These are phyloP conservation scores for Microcebus ravelobensis DNA, from an alignment of 2,113 vertebrate genomes.

Conservation along the genomic window DNA sequence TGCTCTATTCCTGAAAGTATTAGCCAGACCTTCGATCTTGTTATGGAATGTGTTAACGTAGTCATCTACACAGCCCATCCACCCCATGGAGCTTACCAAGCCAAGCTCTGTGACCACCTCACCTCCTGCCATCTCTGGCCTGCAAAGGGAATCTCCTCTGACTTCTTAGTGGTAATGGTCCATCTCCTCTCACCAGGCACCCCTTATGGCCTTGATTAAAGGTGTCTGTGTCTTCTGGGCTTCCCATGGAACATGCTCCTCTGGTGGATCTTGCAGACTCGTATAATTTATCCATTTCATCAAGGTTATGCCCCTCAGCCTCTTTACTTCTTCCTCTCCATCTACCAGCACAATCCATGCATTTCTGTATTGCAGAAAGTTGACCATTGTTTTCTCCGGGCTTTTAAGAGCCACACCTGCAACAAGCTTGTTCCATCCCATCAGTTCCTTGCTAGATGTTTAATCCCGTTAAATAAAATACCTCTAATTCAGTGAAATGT, in stretches of 20 bases:
- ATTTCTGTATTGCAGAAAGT: neutral
- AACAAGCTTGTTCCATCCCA: neutral
- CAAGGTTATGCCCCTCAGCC: rapidly evolving
- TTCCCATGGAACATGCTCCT: neutral
- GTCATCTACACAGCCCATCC: rapidly evolving
- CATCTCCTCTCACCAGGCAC: neutral
- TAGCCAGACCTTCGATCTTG: neutral
- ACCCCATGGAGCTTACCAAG: rapidly evolving
- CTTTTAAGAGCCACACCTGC: neutral
- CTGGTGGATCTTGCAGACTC: neutral
- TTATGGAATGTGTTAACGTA: neutral
- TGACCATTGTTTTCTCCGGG: neutral
- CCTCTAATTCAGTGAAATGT: neutral
- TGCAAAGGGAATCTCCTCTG: neutral
- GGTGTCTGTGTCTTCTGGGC: neutral
- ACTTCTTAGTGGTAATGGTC: neutral
- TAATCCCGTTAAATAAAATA: neutral
- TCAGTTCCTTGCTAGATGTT: neutral
- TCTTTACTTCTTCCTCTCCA: neutral
- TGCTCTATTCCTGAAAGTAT: neutral
- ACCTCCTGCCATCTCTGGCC: neutral
- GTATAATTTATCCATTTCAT: neutral
- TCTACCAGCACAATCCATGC: neutral
- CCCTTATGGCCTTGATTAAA: neutral
- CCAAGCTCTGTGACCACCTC: neutral